Percentiles rank a stretch among this genome's conserved stretches.
Evolutionary conservation across 2,888 invertebrate species (phyloP).

Genomic region (Agapostemon virescens): DNA sequence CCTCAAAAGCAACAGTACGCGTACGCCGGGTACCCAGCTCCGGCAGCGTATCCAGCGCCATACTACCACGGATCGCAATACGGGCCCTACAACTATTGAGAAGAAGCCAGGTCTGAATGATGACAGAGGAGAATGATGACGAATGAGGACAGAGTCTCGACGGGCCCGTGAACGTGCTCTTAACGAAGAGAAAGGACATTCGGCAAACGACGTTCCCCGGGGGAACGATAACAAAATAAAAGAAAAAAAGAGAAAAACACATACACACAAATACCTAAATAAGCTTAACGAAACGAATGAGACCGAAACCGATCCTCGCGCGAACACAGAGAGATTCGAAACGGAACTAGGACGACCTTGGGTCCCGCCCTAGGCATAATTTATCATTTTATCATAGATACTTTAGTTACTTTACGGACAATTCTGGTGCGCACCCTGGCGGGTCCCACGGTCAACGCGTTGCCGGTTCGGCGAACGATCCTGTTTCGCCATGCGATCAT

Average conservation of each 20-base stretch:
- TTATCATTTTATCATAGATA: conserved; percentile 49
- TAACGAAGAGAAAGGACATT: conserved; percentile 30
- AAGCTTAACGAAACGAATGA: conserved; percentile 10
- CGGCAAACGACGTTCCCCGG: conserved; percentile 38
- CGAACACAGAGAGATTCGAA: conserved; percentile 16
- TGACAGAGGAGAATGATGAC: conserved; percentile 41
- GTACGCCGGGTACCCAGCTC: conserved; percentile 91
- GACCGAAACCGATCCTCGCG: conserved; percentile 29
- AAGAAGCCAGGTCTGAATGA: conserved; percentile 17
- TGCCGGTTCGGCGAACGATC: conserved; percentile 32
- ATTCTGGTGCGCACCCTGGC: conserved; percentile 49
- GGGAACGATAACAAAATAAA: conserved; percentile 25
- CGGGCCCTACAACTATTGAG: conserved; percentile 95
- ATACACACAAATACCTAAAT: not conserved
- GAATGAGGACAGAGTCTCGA: conserved; percentile 45
- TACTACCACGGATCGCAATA: conserved; percentile 95
- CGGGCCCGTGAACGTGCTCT: conserved; percentile 42
- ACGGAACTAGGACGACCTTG: conserved; percentile 39
- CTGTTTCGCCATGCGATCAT: conserved; percentile 28
- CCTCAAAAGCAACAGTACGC: conserved; percentile 97
- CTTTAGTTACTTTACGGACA: conserved; percentile 38
- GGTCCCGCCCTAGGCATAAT: conserved; percentile 53
- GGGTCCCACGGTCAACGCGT: conserved; percentile 31
- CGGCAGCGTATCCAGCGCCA: conserved; percentile 92
- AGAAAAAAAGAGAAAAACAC: too few relatives aligned